Evolutionary conservation across 2,797 vertebrate species (phyloP), one percentile per base, ranked within the genome.

Genomic region (Xenentodon cancila): DNA sequence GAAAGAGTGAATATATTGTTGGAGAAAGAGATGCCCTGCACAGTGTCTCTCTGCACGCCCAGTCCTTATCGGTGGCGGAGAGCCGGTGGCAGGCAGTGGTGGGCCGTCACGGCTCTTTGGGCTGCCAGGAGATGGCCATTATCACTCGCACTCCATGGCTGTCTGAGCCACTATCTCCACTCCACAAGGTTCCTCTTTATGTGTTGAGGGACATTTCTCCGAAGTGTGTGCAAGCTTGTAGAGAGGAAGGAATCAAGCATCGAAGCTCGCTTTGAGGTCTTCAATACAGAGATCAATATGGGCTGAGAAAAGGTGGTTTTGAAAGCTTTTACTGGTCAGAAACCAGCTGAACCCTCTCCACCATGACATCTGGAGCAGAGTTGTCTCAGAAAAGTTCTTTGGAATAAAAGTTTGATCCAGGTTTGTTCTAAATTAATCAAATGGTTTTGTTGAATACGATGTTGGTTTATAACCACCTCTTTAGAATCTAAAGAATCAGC

Each of bases 41-140:
- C 65, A 19, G 59, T 18, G 69, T 70, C 64, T 71, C 48, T 77
- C 73, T 30, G 13, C 60, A 58, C 67, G 74, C 53, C 67, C 52
- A 7, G 30, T 76, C 71, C 79, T 91, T 90, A 90, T 91, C 87
- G 51, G 81, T 44, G 59, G 76, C 56, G 27, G 67, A 61, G 76
- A 80, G 81, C 63, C 17, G 45, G 62, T 65, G 79, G 79, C 68
- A 47, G 79, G 68, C 57, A 85, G 73, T 59, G 80, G 79, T 57
- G 46, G 62, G 53, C 75, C 64, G 90, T 90, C 86, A 89, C 40
- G 78, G 75, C 76, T 84, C 82, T 79, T 66, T 79, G 80, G 80
- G 75, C 80, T 81, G 82, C 84, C 80, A 83, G 76, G 75, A 86
- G 85, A 87, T 64, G 69, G 67, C 78, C 88, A 91, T 90, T 92